These are phyloP conservation scores for Pteropus alecto DNA, from an alignment of 2,113 vertebrate genomes.

Conservation along the genomic window DNA sequence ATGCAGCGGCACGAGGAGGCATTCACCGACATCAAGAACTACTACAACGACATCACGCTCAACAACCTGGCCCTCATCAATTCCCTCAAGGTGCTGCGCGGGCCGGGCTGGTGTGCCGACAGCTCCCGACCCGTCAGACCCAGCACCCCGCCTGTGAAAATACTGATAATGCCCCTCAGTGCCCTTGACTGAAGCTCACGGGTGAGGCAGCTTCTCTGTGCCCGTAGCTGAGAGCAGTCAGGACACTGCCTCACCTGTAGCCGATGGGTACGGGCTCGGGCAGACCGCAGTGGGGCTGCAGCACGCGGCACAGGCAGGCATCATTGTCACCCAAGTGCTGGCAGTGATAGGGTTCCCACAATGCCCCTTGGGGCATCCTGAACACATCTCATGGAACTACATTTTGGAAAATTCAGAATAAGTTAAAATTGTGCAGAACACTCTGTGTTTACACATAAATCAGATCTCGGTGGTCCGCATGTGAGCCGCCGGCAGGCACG, in stretches of 20 bases:
- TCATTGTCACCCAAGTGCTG: background rate
- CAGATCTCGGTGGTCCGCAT: background rate
- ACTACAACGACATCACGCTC: slow-evolving; percentile 86
- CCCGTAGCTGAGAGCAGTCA: background rate
- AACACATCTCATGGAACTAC: background rate
- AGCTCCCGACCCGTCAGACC: background rate
- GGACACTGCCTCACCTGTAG: background rate
- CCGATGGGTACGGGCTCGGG: background rate
- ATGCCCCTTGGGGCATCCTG: background rate
- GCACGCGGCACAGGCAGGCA: rapidly evolving
- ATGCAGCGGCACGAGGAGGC: slow-evolving; percentile 86
- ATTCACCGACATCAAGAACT: slow-evolving; percentile 86
- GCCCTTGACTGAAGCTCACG: background rate
- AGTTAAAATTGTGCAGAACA: background rate
- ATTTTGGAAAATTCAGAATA: background rate
- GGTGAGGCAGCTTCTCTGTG: rapidly evolving
- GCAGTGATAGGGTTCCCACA: background rate
- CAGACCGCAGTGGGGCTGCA: rapidly evolving
- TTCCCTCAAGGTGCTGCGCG: slow-evolving; percentile 85
- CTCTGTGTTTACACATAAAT: background rate
- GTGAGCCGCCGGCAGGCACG: background rate
- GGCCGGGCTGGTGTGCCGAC: no score
- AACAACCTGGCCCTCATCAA: slow-evolving; percentile 85
- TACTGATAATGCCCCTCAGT: rapidly evolving
- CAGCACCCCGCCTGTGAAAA: no score